Conservation (phyloP, 1,140 invertebrate genomes). For the Lucilia sericata region DNA sequence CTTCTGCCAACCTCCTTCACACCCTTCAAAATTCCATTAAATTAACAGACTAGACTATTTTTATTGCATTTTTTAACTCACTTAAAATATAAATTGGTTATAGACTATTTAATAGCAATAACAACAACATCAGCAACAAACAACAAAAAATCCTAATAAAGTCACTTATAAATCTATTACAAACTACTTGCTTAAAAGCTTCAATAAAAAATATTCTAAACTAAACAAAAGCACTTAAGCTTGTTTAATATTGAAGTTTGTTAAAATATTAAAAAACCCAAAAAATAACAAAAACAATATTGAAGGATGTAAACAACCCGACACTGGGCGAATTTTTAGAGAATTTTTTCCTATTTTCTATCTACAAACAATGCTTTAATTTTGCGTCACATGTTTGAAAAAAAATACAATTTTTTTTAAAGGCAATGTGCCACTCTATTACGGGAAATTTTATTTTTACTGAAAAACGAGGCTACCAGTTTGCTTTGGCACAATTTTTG, state of each 20-base stretch:
- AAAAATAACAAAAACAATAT: not conserved
- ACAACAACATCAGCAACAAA: no score
- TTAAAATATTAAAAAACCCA: not conserved
- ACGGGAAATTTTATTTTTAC: not conserved
- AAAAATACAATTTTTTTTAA: not conserved
- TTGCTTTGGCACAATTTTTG: no score
- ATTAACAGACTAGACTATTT: no score
- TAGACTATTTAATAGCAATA: not conserved
- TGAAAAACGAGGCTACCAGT: no score
- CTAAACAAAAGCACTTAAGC: constrained; percentile 19
- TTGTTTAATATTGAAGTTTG: not conserved
- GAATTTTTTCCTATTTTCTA: not conserved
- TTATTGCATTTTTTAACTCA: no score
- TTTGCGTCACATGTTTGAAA: not conserved
- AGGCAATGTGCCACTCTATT: constrained; percentile 6
- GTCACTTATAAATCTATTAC: constrained; percentile 24
- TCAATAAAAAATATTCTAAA: not conserved
- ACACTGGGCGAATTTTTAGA: not conserved
- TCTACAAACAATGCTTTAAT: not conserved
- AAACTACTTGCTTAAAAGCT: not conserved
- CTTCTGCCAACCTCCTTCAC: no score
- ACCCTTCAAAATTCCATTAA: no score
- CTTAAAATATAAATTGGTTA: not conserved
- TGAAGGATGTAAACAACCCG: not conserved
- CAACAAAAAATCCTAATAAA: not conserved